phyloP scores from a whole-genome alignment of 2,113 vertebrate species.

The Mustelus asterias region DNA sequence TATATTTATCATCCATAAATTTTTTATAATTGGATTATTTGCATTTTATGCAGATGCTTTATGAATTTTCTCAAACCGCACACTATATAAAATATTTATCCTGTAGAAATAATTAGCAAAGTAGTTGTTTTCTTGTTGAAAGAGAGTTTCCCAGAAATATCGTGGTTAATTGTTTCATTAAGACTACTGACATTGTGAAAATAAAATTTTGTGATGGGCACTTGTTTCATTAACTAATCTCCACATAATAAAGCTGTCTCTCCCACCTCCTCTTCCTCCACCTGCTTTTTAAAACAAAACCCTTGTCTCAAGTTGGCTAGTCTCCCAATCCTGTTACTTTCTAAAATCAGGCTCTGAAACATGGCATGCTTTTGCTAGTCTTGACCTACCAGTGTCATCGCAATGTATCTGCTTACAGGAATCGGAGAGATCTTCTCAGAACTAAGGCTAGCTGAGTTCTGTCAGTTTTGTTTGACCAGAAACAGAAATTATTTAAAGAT shows the following conservation, averaged over 20 bases:
- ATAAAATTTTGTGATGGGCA: neutral
- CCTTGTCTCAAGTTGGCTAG: neutral
- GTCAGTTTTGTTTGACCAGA: neutral
- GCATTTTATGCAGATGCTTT: neutral
- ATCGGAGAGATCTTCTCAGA: neutral
- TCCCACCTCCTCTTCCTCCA: neutral
- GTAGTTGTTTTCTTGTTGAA: neutral
- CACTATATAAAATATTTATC: neutral
- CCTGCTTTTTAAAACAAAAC: neutral
- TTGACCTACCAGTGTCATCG: neutral
- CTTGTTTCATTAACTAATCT: neutral
- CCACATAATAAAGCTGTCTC: slow-evolving; percentile 15
- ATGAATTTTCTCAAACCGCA: neutral
- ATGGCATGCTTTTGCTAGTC: neutral
- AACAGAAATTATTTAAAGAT: neutral
- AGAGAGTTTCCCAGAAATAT: neutral
- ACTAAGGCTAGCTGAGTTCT: neutral
- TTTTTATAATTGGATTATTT: neutral
- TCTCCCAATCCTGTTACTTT: neutral
- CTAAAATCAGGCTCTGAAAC: neutral
- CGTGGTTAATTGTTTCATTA: neutral
- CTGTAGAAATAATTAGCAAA: neutral
- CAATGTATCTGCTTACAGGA: neutral
- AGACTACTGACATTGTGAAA: neutral
- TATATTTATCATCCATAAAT: neutral